phyloP scores from a whole-genome alignment of 2,113 vertebrate species.

The Macrotis lagotis region DNA sequence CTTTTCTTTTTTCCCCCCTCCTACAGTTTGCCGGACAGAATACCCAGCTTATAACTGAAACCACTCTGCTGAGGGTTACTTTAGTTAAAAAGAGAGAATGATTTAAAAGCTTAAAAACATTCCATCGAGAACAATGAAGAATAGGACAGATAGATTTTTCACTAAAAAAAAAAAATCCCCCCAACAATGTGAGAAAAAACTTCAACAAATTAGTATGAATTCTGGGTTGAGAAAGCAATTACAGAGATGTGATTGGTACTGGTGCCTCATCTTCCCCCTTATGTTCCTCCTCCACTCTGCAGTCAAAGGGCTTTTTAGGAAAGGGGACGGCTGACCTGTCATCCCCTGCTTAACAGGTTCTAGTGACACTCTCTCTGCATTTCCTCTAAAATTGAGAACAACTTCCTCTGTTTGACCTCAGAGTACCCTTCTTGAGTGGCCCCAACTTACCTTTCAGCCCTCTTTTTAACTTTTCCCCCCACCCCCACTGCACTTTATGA shows the following conservation, averaged over 20 bases:
- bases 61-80: background rate
- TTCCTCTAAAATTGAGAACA: background rate
- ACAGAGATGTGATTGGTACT: background rate
- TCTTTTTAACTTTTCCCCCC: background rate
- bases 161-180: background rate
- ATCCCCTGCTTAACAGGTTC: background rate
- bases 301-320: background rate
- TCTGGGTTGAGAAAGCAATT: background rate
- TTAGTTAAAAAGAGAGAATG: background rate
- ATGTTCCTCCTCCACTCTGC: too few relatives aligned
- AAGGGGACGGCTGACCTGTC: too few relatives aligned
- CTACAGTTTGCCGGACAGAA: background rate
- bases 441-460: background rate
- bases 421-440: background rate
- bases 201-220: background rate
- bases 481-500: background rate
- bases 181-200: background rate
- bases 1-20: background rate
- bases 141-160: background rate
- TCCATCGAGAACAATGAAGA: background rate
- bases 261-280: background rate
- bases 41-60: rapidly evolving
- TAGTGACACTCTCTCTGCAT: background rate
- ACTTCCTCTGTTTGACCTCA: background rate
- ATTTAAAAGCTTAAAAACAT: background rate